Base-by-base conservation (phyloP, 2,113 vertebrate genomes). In the Eubucco bourcierii region DNA sequence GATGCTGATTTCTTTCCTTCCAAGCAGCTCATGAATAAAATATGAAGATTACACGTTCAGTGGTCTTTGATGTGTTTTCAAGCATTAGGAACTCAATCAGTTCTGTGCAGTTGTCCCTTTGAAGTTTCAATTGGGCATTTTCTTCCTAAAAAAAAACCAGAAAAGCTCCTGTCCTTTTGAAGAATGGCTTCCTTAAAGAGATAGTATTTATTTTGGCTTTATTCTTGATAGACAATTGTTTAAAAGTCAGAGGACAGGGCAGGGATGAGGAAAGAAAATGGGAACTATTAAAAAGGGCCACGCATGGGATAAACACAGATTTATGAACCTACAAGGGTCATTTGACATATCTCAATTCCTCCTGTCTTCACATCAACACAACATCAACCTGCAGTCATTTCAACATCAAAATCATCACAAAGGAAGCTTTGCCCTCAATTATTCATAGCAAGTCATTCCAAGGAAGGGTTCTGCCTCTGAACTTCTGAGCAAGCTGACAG, bases 61-160 rank as follows among this genome's bases (percentile, higher is more conserved):
- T 33, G 91, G 83, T 65, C 93, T 95, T 94, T 96, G 92, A 96
- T 95, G 87, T 87, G 34, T 75, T 94, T 94, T 91, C 85, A 88
- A 87, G 91, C 76, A 68, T 92, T 94, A 92, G 68, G n/a, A 94
- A 84, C 53, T 94, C 66, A 53, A 85, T 91, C 84, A 83, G 47
- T 67, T 58, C 68, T 78, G 33, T 71, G 47, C 53, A 92, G 70
- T 55, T 91, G 74, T 75, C 7, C 50, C 73, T 96, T 95, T 96
- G 94, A 96, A 92, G 85, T 88, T 91, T 94, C 87, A 91, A 75
- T 16, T 83, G 80, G 76, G 34, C 68, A 88, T 92, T 91, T 96
- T 87, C 58, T 77, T 83, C 72, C 37, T 83, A 25, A 76, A 80
- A 92, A 85, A 52, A 52, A 50, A 5, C 21, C 53, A 75, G 3